Base-by-base conservation (phyloP, 53 echinoderm and acorn worm species). In the Temnopleurus reevesii region DNA sequence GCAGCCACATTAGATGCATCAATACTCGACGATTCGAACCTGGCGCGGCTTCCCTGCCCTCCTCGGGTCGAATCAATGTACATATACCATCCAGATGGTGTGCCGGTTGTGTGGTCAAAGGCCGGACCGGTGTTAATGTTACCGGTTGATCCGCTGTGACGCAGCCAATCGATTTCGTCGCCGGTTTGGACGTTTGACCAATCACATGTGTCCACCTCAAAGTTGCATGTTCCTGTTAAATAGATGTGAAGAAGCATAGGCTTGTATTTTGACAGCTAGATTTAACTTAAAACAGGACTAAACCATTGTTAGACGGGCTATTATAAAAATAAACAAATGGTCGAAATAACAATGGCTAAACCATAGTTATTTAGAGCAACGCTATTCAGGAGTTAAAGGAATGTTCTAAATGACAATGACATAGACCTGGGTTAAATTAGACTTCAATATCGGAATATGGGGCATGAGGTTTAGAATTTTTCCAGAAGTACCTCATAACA, bases 111-210 rank as follows among this genome's bases (percentile, higher is more conserved):
- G 92, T 95, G 96, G 83, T 95, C 96, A 24, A 91, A 59, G 30
- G 91, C 31, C 2, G 96, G 96, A 2, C 96, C 96, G 0, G 96
- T 95, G 44, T 91, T 77, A 12, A 54, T 41, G 63, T 86, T 92
- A 9, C 92, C 92, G 12, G 96, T 94, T 23, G 92, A 85, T n/a
- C 91, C 94, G 31, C 94, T 95, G 55, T 94, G 94, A 29, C 96
- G 89, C 41, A 94, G 44, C 96, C 96, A 95, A 83, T 95, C 94
- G 26, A 95, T 92, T 55, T 95, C 96, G 56, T 95, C 97, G 23
- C 91, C 96, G 28, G 88, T 66, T 18, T 90, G 79, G 29, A 94
- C 90, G 66, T 96, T 91, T 44, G 93, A 92, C 94, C 94, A 96
- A 44, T 76, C 91, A 64, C 96, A 96, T 15, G 81, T 87, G 85